Base-by-base conservation (phyloP, 2,888 invertebrate genomes). In the Alloscopus bannaensis region DNA sequence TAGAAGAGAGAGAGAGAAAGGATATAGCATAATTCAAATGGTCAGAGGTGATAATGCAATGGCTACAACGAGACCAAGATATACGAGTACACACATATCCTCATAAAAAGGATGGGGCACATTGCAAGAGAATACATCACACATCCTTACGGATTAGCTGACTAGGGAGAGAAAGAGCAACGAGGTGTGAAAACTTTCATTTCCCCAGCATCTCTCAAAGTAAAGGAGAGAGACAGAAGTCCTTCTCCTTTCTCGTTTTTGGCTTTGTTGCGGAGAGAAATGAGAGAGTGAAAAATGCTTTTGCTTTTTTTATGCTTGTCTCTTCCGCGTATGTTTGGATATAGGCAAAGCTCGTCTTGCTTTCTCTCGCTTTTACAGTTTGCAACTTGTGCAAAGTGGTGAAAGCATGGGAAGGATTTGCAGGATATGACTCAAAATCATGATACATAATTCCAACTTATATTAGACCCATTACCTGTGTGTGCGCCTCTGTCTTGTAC, bases 11-110 rank as follows among this genome's bases (percentile, higher is more conserved):
- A 26, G 62, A 8, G 22, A 36, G 40, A 60, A 60, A 59, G 47
- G 29, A 50, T 64, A 68, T 29, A 42, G 55, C 55, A 55, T 68
- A 55, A 68, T 68, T 68, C 52, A 50, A 66, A 52, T 66, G 66
- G 66, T 26, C 22, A 24, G 36, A 68, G 68, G 68, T 68, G 55
- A 68, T 68, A 68, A 68, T 42, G 55, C 55, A 24, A 55, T 22
- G 68, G 59, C 20, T 29, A 31, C 31, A 59, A 29, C 16, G 29
- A 59, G 31, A 59, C 59, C 59, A 59, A 59, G 59, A 59, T 59
- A 55, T 55, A 59, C 31, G 59, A 59, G 24, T 20, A 31, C 29
- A 59, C 31, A n/a, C 31, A 59, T 24, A 20, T 24, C 20, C 52
- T 22, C 52, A 22, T 52, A 52, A 45, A 52, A 52, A 20, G n/a